Evolutionary conservation across 2,888 invertebrate genomes (phyloP).

Genomic region (Coelogynopora nodosa): DNA sequence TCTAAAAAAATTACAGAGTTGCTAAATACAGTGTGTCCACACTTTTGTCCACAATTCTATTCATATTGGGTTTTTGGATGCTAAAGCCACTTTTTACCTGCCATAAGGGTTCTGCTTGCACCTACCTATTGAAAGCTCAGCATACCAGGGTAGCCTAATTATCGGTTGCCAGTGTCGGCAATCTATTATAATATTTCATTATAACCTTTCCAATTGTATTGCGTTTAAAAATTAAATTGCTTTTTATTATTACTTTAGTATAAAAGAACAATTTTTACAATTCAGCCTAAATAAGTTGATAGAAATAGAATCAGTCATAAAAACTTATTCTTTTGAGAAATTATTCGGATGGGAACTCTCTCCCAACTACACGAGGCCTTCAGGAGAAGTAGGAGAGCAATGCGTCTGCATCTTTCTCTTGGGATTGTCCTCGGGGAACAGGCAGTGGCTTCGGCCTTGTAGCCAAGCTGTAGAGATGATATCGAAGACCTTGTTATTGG

Average conservation of each 20-base stretch:
- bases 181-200: no score
- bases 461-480: neutral
- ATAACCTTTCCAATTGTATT: no score
- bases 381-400: neutral
- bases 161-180: no score
- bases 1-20: no score
- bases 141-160: no score
- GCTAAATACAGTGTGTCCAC: no score
- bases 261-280: neutral
- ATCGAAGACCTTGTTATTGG: neutral
- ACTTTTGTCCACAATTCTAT: no score
- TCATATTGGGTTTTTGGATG: no score
- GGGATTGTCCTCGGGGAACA: neutral
- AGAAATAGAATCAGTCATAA: neutral
- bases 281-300: neutral
- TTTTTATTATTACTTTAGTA: neutral
- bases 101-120: no score
- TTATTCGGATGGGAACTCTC: neutral
- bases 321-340: neutral
- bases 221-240: no score
- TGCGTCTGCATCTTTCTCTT: neutral
- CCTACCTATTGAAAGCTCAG: no score
- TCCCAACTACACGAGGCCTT: neutral
- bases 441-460: neutral
- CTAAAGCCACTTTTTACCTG: no score